A percentile compares a stretch with the other conserved stretches of the same genome.
Evolutionary conservation across 2,888 invertebrate species (phyloP).

Genomic region (Tetragonisca angustula): DNA sequence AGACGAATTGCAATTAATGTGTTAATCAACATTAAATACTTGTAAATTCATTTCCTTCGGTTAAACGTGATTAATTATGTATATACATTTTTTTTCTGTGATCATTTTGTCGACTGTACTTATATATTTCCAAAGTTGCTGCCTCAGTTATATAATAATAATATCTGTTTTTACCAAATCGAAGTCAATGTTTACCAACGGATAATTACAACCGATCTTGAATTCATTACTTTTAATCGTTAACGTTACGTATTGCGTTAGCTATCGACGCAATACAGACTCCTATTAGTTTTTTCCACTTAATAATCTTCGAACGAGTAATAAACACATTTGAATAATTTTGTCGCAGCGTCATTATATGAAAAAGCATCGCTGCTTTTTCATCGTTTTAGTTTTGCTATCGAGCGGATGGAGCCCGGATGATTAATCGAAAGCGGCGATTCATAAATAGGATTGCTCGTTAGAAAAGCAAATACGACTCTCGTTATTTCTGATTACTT

Average conservation of each 20-base stretch:
- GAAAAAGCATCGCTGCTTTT: neutral
- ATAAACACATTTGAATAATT: slow-evolving; percentile 1
- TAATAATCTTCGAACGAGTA: neutral
- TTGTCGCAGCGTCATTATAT: slow-evolving; percentile 1
- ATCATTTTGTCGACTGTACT: no score
- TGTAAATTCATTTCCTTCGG: no score
- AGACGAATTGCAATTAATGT: no score
- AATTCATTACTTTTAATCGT: neutral
- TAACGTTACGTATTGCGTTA: neutral
- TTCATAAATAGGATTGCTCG: slow-evolving; percentile 24
- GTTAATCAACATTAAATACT: no score
- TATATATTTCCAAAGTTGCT: no score
- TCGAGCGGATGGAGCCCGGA: neutral
- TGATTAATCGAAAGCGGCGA: slow-evolving; percentile 48
- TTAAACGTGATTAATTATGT: no score
- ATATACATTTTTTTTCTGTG: no score
- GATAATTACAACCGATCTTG: neutral
- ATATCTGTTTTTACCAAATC: neutral
- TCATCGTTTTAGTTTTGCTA: neutral
- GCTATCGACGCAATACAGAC: neutral
- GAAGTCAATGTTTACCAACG: neutral
- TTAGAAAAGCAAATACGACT: slow-evolving; percentile 36
- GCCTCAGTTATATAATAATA: neutral
- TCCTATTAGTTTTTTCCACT: neutral
- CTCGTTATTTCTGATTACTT: slow-evolving; percentile 68